Percentiles rank a stretch among this genome's conserved stretches.
phyloP scores from a whole-genome alignment of 2,113 vertebrate species.

The Dendrocopos noguchii region DNA sequence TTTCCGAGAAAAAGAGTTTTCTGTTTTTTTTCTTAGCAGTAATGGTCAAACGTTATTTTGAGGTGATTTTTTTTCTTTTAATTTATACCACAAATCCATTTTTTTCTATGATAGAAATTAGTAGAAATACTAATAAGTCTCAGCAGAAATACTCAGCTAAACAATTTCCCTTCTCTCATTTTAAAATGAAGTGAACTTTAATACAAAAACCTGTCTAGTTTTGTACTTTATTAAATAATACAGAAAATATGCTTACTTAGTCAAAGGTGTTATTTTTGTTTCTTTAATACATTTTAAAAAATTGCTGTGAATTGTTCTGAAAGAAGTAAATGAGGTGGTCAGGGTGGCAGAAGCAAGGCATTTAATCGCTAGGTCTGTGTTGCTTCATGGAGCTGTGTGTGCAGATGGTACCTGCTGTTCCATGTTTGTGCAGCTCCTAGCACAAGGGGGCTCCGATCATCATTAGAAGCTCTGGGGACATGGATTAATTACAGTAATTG shows the following conservation, averaged over 20 bases:
- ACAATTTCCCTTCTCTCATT: constrained; percentile 3
- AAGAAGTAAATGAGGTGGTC: background rate
- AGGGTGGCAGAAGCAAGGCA: background rate
- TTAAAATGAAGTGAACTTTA: background rate
- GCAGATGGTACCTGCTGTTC: background rate
- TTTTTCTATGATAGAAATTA: background rate
- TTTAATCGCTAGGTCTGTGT: background rate
- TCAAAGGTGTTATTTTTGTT: background rate
- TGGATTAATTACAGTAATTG: background rate
- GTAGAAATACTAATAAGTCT: constrained; percentile 17
- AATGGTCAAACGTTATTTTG: constrained; percentile 32
- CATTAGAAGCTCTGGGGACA: background rate
- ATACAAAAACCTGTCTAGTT: background rate
- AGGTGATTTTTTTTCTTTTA: background rate
- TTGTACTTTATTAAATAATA: background rate
- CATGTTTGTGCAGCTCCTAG: background rate
- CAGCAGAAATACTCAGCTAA: background rate
- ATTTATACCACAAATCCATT: background rate
- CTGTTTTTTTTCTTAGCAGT: constrained; percentile 9
- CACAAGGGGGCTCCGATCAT: constrained; percentile 22
- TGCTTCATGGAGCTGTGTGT: background rate
- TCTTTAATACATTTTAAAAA: no score
- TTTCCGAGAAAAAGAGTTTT: constrained; percentile 26
- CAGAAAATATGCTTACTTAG: background rate
- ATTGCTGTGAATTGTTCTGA: background rate